Percentiles rank a stretch among this genome's conserved stretches.
Evolutionary conservation across 1,140 invertebrate genomes (phyloP).

Genomic region (Steinernema feltiae): DNA sequence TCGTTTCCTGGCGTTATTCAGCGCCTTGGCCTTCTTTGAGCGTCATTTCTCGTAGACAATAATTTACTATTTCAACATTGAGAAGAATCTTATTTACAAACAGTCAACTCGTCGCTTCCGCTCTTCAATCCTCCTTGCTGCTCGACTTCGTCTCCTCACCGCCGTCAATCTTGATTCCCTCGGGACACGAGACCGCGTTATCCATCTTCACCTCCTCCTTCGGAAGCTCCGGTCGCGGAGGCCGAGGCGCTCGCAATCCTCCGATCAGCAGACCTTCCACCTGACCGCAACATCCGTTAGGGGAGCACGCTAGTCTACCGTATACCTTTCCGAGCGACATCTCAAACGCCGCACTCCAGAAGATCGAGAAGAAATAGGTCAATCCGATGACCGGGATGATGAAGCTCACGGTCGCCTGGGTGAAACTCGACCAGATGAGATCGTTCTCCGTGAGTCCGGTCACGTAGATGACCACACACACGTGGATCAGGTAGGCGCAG

Average conservation of each 20-base stretch:
- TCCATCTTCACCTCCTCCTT: background rate
- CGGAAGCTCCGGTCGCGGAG: background rate
- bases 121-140: background rate
- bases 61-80: background rate
- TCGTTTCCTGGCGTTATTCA: too few species aligned
- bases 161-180: background rate
- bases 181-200: background rate
- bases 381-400: background rate
- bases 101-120: background rate
- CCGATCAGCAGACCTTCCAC: background rate
- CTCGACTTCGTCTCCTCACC: background rate
- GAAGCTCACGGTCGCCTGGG: background rate
- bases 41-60: too few species aligned
- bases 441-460: background rate
- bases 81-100: slow-evolving; percentile 3
- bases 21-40: too few species aligned
- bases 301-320: background rate
- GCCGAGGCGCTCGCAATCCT: background rate
- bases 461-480: slow-evolving; percentile 20
- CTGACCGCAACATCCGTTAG: background rate
- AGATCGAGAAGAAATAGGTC: slow-evolving; percentile 1
- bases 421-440: background rate
- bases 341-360: background rate
- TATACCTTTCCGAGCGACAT: background rate
- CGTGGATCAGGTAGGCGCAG: slow-evolving; percentile 19